A percentile compares a stretch with the other conserved stretches of the same genome.
These are phyloP conservation scores for Cotesia typhae DNA, from an alignment of 1,140 invertebrate genomes.

Conservation along the genomic window DNA sequence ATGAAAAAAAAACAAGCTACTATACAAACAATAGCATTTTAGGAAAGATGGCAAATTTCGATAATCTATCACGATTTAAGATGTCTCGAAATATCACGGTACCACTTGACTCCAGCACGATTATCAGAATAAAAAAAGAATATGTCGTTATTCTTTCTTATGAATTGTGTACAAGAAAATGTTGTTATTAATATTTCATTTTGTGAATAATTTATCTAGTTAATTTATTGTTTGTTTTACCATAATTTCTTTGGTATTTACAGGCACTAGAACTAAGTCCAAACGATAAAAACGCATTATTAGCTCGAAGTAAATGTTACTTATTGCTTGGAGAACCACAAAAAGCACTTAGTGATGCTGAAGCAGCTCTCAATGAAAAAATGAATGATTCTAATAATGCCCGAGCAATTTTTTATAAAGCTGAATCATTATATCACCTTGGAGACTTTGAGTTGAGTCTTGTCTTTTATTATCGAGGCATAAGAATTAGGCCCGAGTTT, in stretches of 20 bases:
- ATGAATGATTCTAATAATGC: slow-evolving; percentile 79
- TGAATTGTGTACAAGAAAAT: slow-evolving; percentile 31
- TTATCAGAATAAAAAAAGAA: slow-evolving; percentile 31
- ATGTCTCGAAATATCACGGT: slow-evolving; percentile 43
- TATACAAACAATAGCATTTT: slow-evolving; percentile 22
- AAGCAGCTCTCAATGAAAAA: slow-evolving; percentile 73
- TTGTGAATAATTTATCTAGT: slow-evolving; percentile 11
- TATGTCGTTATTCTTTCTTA: slow-evolving; percentile 37
- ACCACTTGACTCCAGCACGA: slow-evolving; percentile 43
- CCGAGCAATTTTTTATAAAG: slow-evolving; percentile 89
- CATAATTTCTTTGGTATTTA: slow-evolving; percentile 50
- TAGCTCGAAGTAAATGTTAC: slow-evolving; percentile 89
- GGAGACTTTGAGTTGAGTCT: slow-evolving; percentile 93
- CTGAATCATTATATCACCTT: slow-evolving; percentile 90
- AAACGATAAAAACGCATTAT: slow-evolving; percentile 84
- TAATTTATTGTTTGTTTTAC: slow-evolving; percentile 14
- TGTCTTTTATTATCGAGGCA: slow-evolving; percentile 89
- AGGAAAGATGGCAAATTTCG: slow-evolving; percentile 35
- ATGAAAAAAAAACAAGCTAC: not conserved
- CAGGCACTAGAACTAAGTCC: slow-evolving; percentile 88
- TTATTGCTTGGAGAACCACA: slow-evolving; percentile 86
- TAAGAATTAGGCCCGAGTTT: slow-evolving; percentile 84
- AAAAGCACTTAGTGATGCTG: slow-evolving; percentile 84
- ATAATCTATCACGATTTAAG: slow-evolving; percentile 48
- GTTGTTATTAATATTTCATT: not conserved